Evolutionary conservation across 2,113 vertebrate genomes (phyloP), one percentile per base, ranked within the genome.

Genomic region (Labeo rohita): DNA sequence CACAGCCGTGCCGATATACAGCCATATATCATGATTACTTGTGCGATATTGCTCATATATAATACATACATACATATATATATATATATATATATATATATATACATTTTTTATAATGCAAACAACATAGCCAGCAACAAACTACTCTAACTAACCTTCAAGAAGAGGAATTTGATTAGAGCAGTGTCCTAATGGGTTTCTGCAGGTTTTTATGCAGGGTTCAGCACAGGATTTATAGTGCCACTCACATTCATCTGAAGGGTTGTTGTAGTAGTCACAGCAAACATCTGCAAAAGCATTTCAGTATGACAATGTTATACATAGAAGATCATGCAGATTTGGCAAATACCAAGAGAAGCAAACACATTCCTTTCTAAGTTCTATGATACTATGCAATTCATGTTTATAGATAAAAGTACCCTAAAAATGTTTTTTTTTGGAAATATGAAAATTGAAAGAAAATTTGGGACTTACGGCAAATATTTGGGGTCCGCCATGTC

Each of bases 401-500:
- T 49, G 47, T 49, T 11, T 11, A 39, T 39, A 49, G 47, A 49
- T 49, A 11, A 11, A 49, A 49, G 47, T 49, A 49, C 8, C 9
- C 47, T 11, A 49, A 49, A 49, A 49, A 49, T 11, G 3, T 11
- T 11, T 59, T 59, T 7, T 34, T 34, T 4, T 28, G n/a, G n/a
- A n/a, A n/a, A n/a, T n/a, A n/a, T n/a, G n/a, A n/a, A n/a, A n/a
- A n/a, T n/a, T n/a, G n/a, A n/a, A n/a, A 66, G 28, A 34, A 66
- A 49, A 3, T 21, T 11, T 34, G 13, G 4, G 16, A 96, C 97
- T 97, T 88, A 99, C 97, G 97, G 89, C 98, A 99, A 83, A 97
- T 82, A 18, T 92, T 92, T 1, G 97, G 98, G 0, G 94, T 96
- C 90, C 98, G 95, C 98, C 98, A 99, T 76, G 92, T 89, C 79